Evolutionary conservation across 2,888 invertebrate species (phyloP).

Genomic region (Heteromyza rotundicornis): DNA sequence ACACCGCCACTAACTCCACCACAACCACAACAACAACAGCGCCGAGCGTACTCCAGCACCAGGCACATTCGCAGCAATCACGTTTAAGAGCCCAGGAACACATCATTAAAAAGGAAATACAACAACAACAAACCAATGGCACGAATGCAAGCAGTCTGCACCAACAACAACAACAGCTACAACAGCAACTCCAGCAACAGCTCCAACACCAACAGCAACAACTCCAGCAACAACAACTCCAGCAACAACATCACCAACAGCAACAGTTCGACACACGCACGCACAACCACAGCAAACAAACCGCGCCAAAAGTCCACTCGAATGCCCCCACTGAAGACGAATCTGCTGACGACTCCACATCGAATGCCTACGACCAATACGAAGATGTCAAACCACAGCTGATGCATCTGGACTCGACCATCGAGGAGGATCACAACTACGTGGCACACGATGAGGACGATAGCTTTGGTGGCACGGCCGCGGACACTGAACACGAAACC

Average conservation of each 20-base stretch:
- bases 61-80: conserved; percentile 48
- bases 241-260: conserved; percentile 32
- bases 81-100: conserved; percentile 16
- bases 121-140: conserved; percentile 11
- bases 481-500: conserved; percentile 51
- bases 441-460: conserved; percentile 54
- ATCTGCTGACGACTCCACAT: conserved; percentile 53
- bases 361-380: conserved; percentile 53
- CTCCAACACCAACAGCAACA: conserved; percentile 35
- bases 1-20: conserved; percentile 45
- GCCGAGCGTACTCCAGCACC: conserved; percentile 54
- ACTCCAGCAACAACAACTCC: conserved; percentile 31
- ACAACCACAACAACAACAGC: conserved; percentile 45
- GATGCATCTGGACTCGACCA: conserved; percentile 45
- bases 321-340: conserved; percentile 49
- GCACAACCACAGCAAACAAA: neutral
- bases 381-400: conserved; percentile 37
- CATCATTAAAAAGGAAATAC: conserved; percentile 28
- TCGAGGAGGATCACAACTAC: conserved; percentile 56
- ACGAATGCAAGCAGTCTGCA: too few species aligned
- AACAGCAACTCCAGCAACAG: conserved; percentile 30
- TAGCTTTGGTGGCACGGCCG: conserved; percentile 37
- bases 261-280: conserved; percentile 24
- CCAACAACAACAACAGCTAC: too few species aligned
- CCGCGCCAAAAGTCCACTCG: conserved; percentile 22